Evolutionary conservation across 2,113 vertebrate genomes (phyloP).

Genomic region (Cnemophilus loriae): DNA sequence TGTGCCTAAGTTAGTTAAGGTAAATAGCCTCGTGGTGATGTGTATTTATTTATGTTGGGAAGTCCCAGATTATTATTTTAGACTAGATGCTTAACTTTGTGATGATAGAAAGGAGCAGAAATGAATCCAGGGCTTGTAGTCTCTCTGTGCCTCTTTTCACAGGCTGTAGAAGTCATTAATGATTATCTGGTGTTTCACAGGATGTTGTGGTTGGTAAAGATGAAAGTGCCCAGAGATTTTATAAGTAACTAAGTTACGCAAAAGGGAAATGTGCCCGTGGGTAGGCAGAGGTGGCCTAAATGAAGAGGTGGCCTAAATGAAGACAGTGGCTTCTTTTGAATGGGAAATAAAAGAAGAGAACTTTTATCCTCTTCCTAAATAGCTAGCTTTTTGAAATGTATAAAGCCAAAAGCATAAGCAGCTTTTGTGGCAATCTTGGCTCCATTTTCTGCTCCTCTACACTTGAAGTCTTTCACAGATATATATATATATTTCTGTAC

Average conservation of each 20-base stretch:
- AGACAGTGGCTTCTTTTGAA: not conserved
- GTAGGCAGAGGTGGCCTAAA: not conserved
- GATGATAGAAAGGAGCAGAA: not conserved
- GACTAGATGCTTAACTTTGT: not conserved
- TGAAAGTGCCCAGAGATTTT: not conserved
- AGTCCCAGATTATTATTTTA: not conserved
- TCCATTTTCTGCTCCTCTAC: not conserved
- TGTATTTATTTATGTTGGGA: not conserved
- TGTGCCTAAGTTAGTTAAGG: not conserved
- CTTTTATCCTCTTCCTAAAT: not conserved
- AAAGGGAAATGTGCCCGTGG: not conserved
- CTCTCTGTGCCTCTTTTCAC: not conserved
- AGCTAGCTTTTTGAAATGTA: not conserved
- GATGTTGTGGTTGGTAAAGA: slow-evolving; percentile 21
- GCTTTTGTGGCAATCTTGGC: not conserved
- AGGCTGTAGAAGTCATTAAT: not conserved
- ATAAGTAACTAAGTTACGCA: not conserved
- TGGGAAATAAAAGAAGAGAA: not conserved
- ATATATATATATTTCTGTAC: not conserved
- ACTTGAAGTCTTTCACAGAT: not conserved
- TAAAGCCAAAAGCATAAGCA: not conserved
- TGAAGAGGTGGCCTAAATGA: not conserved
- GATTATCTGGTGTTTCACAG: not conserved
- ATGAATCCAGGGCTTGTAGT: not conserved
- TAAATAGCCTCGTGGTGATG: not conserved